phyloP scores from a whole-genome alignment of 2,888 invertebrate species.

The Podotricha telesiphe region DNA sequence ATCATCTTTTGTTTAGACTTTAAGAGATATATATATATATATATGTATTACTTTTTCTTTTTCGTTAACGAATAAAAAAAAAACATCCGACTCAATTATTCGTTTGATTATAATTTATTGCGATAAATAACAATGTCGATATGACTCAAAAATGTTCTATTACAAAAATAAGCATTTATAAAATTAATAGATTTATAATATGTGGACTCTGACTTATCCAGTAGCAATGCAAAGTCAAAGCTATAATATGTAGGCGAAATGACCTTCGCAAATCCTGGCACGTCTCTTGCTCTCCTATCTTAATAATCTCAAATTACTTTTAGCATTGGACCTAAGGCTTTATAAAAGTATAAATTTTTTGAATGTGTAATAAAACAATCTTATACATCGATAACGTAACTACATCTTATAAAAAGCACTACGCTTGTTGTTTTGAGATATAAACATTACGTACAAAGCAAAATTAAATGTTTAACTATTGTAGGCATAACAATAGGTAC shows the following conservation, averaged over 20 bases:
- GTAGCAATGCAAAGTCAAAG: constrained; percentile 26
- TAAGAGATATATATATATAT: neutral
- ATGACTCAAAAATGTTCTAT: neutral
- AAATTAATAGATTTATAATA: neutral
- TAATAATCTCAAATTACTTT: constrained; percentile 27
- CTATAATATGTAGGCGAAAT: constrained; percentile 37
- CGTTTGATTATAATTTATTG: no score
- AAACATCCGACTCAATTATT: no score
- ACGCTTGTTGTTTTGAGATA: no score
- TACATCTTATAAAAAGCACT: no score
- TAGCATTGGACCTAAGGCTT: constrained; percentile 15
- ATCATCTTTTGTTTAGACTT: neutral
- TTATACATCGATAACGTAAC: no score
- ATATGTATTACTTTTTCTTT: no score
- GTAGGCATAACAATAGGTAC: no score
- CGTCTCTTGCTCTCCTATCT: constrained; percentile 39
- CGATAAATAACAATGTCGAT: neutral
- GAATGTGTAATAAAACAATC: no score
- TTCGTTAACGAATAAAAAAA: no score
- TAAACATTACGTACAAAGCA: no score
- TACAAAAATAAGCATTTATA: neutral
- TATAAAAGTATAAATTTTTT: no score
- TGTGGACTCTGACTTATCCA: neutral
- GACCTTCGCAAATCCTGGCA: constrained; percentile 46
- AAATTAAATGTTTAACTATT: no score